These are phyloP conservation scores for Ciconia boyciana DNA, from an alignment of 2,113 vertebrate species.

Conservation along the genomic window DNA sequence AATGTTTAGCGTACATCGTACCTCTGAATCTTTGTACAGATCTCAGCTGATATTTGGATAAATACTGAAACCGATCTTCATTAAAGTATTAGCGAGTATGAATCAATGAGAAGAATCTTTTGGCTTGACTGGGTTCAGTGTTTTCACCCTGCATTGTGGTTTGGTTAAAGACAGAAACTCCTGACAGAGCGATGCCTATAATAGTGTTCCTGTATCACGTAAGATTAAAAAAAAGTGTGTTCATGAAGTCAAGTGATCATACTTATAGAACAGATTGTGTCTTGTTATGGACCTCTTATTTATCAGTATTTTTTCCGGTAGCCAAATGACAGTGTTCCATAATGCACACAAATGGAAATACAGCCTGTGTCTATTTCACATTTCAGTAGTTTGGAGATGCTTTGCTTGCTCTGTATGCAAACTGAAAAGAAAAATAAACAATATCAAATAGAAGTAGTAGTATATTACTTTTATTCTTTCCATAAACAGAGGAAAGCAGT, in stretches of 20 bases:
- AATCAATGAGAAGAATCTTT: not conserved
- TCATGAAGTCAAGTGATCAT: not conserved
- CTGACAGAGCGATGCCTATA: not conserved
- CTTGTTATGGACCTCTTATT: not conserved
- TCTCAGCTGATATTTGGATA: not conserved
- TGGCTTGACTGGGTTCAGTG: not conserved
- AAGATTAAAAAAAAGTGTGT: not conserved
- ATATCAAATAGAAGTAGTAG: not conserved
- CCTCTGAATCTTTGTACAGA: not conserved
- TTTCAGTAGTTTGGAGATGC: not conserved
- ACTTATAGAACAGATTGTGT: not conserved
- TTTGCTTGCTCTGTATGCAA: not conserved
- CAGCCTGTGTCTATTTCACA: not conserved
- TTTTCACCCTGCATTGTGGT: not conserved
- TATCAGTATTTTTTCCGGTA: not conserved
- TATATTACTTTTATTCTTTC: not conserved
- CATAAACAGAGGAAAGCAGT: not conserved
- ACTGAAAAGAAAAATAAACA: not conserved
- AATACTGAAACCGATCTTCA: not conserved
- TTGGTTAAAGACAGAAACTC: not conserved
- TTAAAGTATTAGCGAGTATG: not conserved
- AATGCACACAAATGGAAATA: not conserved
- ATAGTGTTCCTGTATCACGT: accelerated
- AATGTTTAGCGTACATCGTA: accelerated
- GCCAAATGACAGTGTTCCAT: not conserved